Base-by-base conservation (phyloP, 2,113 vertebrate genomes). In the Grallaria varia region DNA sequence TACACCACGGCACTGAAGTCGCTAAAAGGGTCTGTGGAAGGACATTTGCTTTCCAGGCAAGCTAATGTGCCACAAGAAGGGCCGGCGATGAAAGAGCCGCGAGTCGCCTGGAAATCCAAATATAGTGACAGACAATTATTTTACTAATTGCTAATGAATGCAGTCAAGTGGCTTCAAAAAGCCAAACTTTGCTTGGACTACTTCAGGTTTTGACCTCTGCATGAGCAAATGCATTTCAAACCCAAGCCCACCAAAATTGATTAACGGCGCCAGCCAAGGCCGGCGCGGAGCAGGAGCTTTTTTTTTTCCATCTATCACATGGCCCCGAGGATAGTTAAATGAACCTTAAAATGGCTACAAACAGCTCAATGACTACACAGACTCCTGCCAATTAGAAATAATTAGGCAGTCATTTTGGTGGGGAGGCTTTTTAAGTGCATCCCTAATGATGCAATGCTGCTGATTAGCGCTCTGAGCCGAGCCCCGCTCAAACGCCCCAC, bases 361-460 rank as follows among this genome's bases (percentile, higher is more conserved):
- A 99, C 99, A 98, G 98, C 99, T 99, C 99, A 98, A 99, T 99
- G 98, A 99, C 99, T 99, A 99, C 98, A 99, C 98, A 99, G 98
- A 98, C 98, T 98, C 98, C 98, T 99, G 99, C 99, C 99, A 99
- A 99, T 99, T 99, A 99, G 99, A 99, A 99, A 99, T 99, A 99
- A 99, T 99, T 99, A 99, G 99, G 99, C 98, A 99, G 98, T 99
- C 98, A 99, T 99, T 99, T 99, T 99, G 97, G 98, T 99, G 98
- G 99, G 98, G 97, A 99, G 98, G 99, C 99, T 99, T 99, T 99
- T 99, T 99, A 99, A 99, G 99, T 99, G 99, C 99, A 99, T 99
- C 99, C 99, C 99, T 99, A 99, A 99, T 98, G 98, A 99, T 98
- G 98, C 98, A 98, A 99, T 98, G 99, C 99, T 98, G 99, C 99